phyloP scores from a whole-genome alignment of 2,113 vertebrate genomes.

The Anas platyrhynchos region DNA sequence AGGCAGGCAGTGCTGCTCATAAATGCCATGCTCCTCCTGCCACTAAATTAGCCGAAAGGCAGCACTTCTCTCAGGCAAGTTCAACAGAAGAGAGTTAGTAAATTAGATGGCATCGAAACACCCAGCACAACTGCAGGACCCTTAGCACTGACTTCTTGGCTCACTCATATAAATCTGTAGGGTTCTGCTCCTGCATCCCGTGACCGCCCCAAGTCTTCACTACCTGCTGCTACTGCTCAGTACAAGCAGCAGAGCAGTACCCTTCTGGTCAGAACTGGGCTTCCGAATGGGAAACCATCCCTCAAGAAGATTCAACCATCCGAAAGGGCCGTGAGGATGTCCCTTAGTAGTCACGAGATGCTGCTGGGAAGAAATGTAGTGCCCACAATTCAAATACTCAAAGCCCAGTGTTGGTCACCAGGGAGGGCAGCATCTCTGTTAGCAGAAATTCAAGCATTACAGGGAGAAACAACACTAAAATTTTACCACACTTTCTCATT shows the following conservation, averaged over 20 bases:
- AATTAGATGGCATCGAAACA: not conserved
- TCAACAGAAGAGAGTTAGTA: not conserved
- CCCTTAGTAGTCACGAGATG: slow-evolving; percentile 9
- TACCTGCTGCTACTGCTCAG: not conserved
- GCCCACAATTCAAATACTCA: not conserved
- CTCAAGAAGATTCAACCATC: not conserved
- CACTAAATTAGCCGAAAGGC: not conserved
- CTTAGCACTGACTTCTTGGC: not conserved
- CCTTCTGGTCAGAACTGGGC: not conserved
- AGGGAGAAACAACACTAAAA: not conserved
- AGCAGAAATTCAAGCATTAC: not conserved
- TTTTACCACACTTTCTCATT: not conserved
- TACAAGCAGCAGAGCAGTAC: not conserved
- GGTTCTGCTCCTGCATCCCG: not conserved
- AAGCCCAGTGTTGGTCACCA: not conserved
- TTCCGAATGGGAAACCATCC: not conserved
- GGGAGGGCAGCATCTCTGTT: not conserved
- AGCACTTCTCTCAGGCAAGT: not conserved
- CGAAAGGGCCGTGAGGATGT: not conserved
- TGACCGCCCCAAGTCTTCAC: not conserved
- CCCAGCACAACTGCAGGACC: not conserved
- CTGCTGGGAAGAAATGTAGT: not conserved
- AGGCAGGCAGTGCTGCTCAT: not conserved
- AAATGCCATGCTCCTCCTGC: not conserved
- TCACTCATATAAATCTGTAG: not conserved